Evolutionary conservation across 1,140 invertebrate species (phyloP), one percentile per base, ranked within the genome.

Genomic region (Bombyx mandarina): DNA sequence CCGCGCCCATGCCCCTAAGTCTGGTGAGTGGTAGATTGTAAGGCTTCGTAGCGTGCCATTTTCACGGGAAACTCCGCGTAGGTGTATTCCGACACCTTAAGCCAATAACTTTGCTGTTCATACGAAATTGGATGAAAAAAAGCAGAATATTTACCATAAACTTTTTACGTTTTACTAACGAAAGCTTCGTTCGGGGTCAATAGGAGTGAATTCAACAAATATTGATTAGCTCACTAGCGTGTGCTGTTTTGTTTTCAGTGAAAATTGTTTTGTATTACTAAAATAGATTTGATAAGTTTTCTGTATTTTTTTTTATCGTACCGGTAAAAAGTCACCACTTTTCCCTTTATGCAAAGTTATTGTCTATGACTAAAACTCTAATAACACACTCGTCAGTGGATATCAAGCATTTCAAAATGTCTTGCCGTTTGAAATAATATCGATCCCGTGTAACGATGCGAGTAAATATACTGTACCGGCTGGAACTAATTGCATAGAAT

Each of bases 1-100:
- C 80, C 83, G 83, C 81, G 81, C 83, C 83, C 80, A 86, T 86
- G 83, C 75, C 71, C 77, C 73, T 76, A 77, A 75, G 73, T 76
- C 69, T 76, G 83, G 83, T 86, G 79, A 86, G 83, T 86, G 72
- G 60, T 86, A 85, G 67, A 68, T 80, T 77, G 65, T 84, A 84
- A 84, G 81, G 80, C 72, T 84, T 84, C 79, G 64, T 72, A 69
- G 58, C 70, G 76, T 75, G 74, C 73, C 75, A 74, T 82, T 77
- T 74, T 80, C 67, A 66, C 67, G 65, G 77, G 62, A 61, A 76
- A 68, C 60, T 58, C 52, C 62, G 61, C 63, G 61, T 69, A 64
- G 57, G 62, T 65, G 63, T 58, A 59, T 56, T 63, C 52, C 56
- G 52, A 69, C 48, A 63, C 60, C 43, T 62, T 68, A 59, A 72